These are phyloP conservation scores for Colletes gigas DNA, from an alignment of 1,140 invertebrate genomes.

Conservation along the genomic window DNA sequence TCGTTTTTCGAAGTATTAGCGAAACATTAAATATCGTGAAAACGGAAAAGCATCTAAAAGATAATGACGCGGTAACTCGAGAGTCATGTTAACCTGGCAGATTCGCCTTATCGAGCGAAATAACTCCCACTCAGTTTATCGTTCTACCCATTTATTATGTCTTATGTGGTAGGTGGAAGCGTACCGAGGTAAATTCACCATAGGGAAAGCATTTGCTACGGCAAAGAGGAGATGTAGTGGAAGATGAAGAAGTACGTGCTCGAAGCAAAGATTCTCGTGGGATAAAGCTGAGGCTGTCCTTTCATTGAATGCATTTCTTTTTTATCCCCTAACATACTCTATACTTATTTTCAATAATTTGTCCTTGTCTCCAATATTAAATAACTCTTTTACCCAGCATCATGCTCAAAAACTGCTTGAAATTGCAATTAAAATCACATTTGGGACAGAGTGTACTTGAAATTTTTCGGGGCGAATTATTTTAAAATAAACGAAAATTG, in stretches of 20 bases:
- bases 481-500: too few species aligned
- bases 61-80: conserved; percentile 33
- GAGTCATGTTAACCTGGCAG: conserved; percentile 42
- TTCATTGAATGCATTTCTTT: conserved; percentile 30
- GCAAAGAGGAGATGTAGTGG: conserved; percentile 33
- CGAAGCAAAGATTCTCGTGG: conserved; percentile 36
- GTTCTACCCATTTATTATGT: conserved; percentile 53
- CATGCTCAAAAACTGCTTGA: neutral
- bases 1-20: neutral
- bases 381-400: neutral
- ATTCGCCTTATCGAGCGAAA: conserved; percentile 59
- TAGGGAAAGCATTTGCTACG: conserved; percentile 55
- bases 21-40: neutral
- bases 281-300: conserved; percentile 32
- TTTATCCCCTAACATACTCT: conserved; percentile 38
- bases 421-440: neutral
- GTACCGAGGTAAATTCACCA: conserved; percentile 53
- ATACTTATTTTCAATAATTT: conserved; percentile 27
- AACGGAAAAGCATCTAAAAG: conserved; percentile 4
- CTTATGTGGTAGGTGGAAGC: conserved; percentile 26
- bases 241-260: conserved; percentile 58
- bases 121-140: conserved; percentile 60
- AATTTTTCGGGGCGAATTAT: too few species aligned
- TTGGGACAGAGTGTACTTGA: too few species aligned
- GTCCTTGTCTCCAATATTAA: neutral